Conservation (phyloP, 2,797 vertebrate genomes). For the Epinephelus coioides region DNA sequence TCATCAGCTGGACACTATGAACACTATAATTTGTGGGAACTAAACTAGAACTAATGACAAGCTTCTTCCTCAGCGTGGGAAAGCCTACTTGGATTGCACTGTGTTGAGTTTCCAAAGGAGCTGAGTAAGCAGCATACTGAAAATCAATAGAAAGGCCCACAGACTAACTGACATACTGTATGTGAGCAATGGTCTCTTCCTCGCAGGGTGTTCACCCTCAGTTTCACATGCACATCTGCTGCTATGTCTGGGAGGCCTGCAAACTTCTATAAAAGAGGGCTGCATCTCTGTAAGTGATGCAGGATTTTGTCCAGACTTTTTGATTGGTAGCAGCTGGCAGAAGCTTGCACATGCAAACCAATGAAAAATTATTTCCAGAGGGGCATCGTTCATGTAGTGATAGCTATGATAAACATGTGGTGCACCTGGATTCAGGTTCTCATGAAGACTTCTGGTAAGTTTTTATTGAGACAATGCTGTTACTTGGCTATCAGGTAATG, state of each 20-base stretch:
- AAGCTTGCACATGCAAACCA: slow-evolving; percentile 6
- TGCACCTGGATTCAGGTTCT: slow-evolving; percentile 34
- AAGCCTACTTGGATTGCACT: slow-evolving; percentile 48
- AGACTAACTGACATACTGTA: background rate
- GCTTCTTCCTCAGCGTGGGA: slow-evolving; percentile 69
- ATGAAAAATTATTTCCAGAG: slow-evolving; percentile 50
- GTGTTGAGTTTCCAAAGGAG: slow-evolving; percentile 47
- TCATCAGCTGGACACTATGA: slow-evolving; percentile 64
- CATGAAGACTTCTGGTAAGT: slow-evolving; percentile 45
- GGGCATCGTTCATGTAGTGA: background rate
- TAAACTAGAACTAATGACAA: slow-evolving; percentile 58
- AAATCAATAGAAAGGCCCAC: slow-evolving; percentile 22
- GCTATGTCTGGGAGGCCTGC: slow-evolving; percentile 18
- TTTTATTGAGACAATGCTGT: slow-evolving; percentile 12
- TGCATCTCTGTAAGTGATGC: slow-evolving; percentile 11
- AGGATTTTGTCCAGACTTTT: slow-evolving; percentile 22
- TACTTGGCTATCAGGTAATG: slow-evolving; percentile 17
- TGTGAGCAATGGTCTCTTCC: background rate
- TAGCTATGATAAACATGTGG: slow-evolving; percentile 24
- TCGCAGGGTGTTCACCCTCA: background rate
- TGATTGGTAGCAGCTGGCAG: slow-evolving; percentile 21
- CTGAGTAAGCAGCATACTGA: slow-evolving; percentile 14
- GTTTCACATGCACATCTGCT: slow-evolving; percentile 26
- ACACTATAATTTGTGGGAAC: slow-evolving; percentile 68
- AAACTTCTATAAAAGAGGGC: background rate